Conservation (phyloP, 2,888 invertebrate genomes). For the Drosophila affinis region DNA sequence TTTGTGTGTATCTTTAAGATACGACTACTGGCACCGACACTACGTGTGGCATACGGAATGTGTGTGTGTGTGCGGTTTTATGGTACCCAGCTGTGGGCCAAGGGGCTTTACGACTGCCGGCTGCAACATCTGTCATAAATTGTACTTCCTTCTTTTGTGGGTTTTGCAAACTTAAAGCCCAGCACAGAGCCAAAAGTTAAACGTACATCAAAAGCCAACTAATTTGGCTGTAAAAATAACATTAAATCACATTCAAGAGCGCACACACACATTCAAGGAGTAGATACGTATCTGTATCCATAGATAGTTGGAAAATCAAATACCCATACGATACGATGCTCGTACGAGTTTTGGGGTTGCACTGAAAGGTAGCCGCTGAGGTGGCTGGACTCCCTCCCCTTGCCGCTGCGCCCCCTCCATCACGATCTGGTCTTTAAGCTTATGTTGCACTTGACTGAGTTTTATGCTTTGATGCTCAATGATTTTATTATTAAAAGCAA, state of each 20-base stretch:
- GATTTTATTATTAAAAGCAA: constrained; percentile 83
- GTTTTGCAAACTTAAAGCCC: constrained; percentile 44
- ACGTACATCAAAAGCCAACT: constrained; percentile 77
- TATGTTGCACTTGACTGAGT: constrained; percentile 83
- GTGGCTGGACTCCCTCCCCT: constrained; percentile 28
- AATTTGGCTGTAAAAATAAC: constrained; percentile 79
- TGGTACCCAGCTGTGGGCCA: constrained; percentile 1
- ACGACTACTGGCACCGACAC: not conserved
- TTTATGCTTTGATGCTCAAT: constrained; percentile 83
- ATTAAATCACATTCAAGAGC: constrained; percentile 75
- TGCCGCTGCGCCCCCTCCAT: constrained; percentile 45
- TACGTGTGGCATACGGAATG: not conserved
- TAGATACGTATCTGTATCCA: not conserved
- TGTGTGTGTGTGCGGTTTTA: not conserved
- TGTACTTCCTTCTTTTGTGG: constrained; percentile 12
- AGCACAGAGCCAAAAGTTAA: constrained; percentile 45
- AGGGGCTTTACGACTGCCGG: constrained; percentile 53
- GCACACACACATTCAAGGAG: not conserved
- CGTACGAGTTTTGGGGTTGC: constrained; percentile 13
- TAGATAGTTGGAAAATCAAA: constrained; percentile 58
- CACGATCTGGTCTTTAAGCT: constrained; percentile 74
- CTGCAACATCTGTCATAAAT: constrained; percentile 35
- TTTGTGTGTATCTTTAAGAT: constrained; percentile 19
- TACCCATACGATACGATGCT: constrained; percentile 17
- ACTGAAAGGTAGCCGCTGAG: constrained; percentile 18